A percentile compares a stretch with the other conserved stretches of the same genome.
Conservation (phyloP, 2,113 vertebrate genomes). For the Zapus hudsonius region DNA sequence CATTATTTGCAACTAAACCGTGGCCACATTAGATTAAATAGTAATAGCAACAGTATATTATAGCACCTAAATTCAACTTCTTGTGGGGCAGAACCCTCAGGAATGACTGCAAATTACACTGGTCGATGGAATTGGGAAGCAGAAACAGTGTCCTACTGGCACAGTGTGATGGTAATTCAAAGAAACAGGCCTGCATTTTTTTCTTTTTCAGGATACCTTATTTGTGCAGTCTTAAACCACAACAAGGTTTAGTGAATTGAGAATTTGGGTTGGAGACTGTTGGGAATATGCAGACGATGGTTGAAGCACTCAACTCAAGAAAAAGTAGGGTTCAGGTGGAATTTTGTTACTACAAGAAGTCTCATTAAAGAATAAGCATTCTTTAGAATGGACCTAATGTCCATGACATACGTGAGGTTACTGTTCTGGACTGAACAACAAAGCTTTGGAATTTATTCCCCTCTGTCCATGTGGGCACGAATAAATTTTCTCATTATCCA, state of each 20-base stretch:
- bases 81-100: not conserved
- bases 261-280: not conserved
- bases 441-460: no score
- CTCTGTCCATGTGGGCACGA: no score
- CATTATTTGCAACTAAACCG: constrained; percentile 39
- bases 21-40: not conserved
- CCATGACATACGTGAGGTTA: not conserved
- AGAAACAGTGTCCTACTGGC: not conserved
- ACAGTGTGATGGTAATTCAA: not conserved
- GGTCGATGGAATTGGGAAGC: not conserved
- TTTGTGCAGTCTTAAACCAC: not conserved
- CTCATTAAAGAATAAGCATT: not conserved
- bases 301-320: not conserved
- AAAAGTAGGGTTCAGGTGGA: not conserved
- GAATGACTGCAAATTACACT: not conserved
- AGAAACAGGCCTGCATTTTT: no score
- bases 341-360: not conserved
- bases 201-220: not conserved
- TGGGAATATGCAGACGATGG: not conserved
- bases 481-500: no score
- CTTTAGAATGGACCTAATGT: not conserved
- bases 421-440: not conserved
- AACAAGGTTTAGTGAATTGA: not conserved
- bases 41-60: not conserved
- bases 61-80: not conserved